Base-by-base conservation (phyloP, 2,797 vertebrate species). In the Carapus acus region DNA sequence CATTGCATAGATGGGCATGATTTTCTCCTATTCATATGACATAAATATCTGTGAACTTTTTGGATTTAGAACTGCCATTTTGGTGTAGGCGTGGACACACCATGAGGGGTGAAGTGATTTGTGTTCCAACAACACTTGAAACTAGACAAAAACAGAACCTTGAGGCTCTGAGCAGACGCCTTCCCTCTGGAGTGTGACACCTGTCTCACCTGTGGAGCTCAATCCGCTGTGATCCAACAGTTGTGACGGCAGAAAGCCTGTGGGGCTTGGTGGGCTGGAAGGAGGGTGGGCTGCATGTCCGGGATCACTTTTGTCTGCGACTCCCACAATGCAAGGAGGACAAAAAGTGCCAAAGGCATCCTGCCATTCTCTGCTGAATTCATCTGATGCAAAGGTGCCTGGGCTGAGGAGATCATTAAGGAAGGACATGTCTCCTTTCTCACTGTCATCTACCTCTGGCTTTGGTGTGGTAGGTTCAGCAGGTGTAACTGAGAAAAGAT, bases 181-280 rank as follows among this genome's bases (percentile, higher is more conserved):
- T 0, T 67, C 21, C 27, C 0, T 47, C 66, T 66, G 52, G 49
- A 67, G 73, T 40, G 59, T 2, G 71, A 43, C 33, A 20, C 20
- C 33, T 16, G 19, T 33, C 74, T 42, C 23, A 87, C 89, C 89
- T 80, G 84, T 79, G 7, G 87, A 73, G 43, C 85, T 86, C 59
- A 89, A 85, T n/a, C n/a, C n/a, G 37, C 89, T 91, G 67, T 91
- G 87, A 68, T 95, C 92, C 55, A 93, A 87, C 21, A 93, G 88
- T 31, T 93, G 90, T 24, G 92, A 95, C 17, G 90, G 89, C 59
- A 91, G 83, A 76, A 93, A 93, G 46, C 84, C 83, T 0, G 87
- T 72, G 6, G 87, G 82, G 54, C 75, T 86, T 9, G 71, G 65
- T 2, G 69, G 79, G 52, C 73, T 68, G 3, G 88, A 85, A 8